phyloP scores from a whole-genome alignment of 2,797 vertebrate species.

The Leuciscus waleckii region DNA sequence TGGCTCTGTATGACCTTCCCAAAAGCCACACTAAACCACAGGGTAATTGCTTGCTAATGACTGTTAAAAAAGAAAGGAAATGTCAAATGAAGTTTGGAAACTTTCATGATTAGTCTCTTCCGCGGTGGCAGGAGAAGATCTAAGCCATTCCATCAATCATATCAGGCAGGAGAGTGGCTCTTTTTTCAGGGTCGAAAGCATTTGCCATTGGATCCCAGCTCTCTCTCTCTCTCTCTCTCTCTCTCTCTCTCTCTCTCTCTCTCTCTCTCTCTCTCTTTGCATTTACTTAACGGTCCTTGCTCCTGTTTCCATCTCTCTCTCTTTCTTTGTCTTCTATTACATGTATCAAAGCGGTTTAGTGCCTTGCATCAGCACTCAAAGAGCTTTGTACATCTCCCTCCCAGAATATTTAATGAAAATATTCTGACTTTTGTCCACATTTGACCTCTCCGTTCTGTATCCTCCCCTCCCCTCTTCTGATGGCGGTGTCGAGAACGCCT shows the following conservation, averaged over 20 bases:
- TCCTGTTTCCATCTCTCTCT: slow-evolving; percentile 3
- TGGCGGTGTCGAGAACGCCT: not conserved
- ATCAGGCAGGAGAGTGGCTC: slow-evolving; percentile 62
- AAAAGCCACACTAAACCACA: slow-evolving; percentile 63
- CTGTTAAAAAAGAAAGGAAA: slow-evolving; percentile 34
- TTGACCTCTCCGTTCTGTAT: slow-evolving; percentile 25
- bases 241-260: slow-evolving; percentile 20
- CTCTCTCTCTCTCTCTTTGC: slow-evolving; percentile 1
- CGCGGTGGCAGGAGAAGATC: slow-evolving; percentile 2
- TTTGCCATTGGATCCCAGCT: slow-evolving; percentile 45
- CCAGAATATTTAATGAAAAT: slow-evolving; percentile 37
- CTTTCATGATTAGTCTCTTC: slow-evolving; percentile 42
- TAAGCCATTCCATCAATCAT: slow-evolving; percentile 50
- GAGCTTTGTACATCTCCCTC: slow-evolving; percentile 29
- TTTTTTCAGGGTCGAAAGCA: slow-evolving; percentile 38
- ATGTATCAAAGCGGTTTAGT: slow-evolving; percentile 44
- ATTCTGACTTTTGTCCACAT: slow-evolving; percentile 27
- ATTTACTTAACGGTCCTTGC: slow-evolving; percentile 14
- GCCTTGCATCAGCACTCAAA: slow-evolving; percentile 34
- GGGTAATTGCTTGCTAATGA: slow-evolving; percentile 46
- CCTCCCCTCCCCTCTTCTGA: not conserved
- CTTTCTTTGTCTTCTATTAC: slow-evolving; percentile 43
- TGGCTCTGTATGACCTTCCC: slow-evolving; percentile 73
- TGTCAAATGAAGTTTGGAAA: slow-evolving; percentile 43
- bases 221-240: slow-evolving; percentile 3